Conservation (phyloP, 2,113 vertebrate genomes). For the Megaptera novaeangliae region DNA sequence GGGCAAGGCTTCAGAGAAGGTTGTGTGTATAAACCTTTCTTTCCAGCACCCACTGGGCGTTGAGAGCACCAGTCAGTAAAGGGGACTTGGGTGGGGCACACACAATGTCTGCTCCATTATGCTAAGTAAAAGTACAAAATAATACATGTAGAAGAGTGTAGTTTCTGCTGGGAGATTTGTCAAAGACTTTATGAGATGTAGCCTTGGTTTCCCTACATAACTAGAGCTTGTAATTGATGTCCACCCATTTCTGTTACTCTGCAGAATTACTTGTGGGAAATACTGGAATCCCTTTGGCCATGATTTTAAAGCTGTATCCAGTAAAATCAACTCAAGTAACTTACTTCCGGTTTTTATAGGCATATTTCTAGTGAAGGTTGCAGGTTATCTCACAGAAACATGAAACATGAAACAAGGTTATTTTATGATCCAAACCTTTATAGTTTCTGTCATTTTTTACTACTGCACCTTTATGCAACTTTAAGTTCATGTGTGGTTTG, state of each 20-base stretch:
- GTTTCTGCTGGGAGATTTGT: not conserved
- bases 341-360: constrained; percentile 56
- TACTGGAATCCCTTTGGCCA: not conserved
- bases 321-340: constrained; percentile 64
- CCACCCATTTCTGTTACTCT: not conserved
- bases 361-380: constrained; percentile 46
- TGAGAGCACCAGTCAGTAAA: not conserved
- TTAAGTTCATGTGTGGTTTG: constrained; percentile 61
- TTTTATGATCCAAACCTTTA: constrained; percentile 56
- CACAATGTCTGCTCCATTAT: not conserved
- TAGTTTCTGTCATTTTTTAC: constrained; percentile 58
- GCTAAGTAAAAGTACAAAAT: not conserved
- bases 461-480: constrained; percentile 45
- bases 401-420: constrained; percentile 44
- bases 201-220: not conserved
- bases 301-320: constrained; percentile 33
- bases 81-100: not conserved
- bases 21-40: rapidly evolving
- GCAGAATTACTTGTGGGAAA: constrained; percentile 29
- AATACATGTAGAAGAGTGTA: not conserved
- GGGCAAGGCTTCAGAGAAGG: not conserved
- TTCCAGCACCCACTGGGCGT: not conserved
- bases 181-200: not conserved
- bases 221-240: not conserved
- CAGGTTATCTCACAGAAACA: constrained; percentile 60